Evolutionary conservation across 2,888 invertebrate genomes (phyloP), one percentile per base, ranked within the genome.

Genomic region (Julus scanicus): DNA sequence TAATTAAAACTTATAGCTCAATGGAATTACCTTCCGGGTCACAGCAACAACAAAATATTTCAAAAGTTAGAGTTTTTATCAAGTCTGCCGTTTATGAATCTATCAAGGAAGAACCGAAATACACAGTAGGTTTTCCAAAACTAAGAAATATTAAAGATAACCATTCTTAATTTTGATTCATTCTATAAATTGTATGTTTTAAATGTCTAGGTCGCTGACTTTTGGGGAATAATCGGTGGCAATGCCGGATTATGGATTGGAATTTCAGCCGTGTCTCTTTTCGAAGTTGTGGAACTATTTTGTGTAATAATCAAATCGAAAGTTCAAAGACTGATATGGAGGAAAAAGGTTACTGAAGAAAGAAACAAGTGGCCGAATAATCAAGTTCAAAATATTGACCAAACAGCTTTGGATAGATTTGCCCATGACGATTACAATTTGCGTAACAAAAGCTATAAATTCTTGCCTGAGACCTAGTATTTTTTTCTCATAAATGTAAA

Each of bases 171-270:
- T 63, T 6, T 71, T 6, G 71, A 9, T 29, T 29, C 44, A 44
- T 8, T 44, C 13, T 3, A 20, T 29, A 2, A 29, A 29, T 29
- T 29, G 6, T 29, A 11, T 15, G 29, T 20, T 88, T n/a, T 84
- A 13, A n/a, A 0, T 15, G n/a, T 29, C 0, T 40, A 88, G 88
- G 88, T 88, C 1, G 88, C 88, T 37, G 88, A 88, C 57, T 88
- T 88, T 20, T 88, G 88, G 88, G 88, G 88, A 63, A 88, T 88
- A 39, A 88, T 88, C 48, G 88, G 88, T 1, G 88, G 88, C 15
- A 88, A 88, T 86, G 86, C 86, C 0, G 88, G 88, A 20, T 86
- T 88, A 39, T 88, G 88, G 88, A 88, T 88, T 48, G 88, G 88
- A n/a, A 86, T 88, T 53, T 88, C 88, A 15, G 88, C 88, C 15